Conservation (phyloP, 2,888 invertebrate species). For the Pheosia gnoma region DNA sequence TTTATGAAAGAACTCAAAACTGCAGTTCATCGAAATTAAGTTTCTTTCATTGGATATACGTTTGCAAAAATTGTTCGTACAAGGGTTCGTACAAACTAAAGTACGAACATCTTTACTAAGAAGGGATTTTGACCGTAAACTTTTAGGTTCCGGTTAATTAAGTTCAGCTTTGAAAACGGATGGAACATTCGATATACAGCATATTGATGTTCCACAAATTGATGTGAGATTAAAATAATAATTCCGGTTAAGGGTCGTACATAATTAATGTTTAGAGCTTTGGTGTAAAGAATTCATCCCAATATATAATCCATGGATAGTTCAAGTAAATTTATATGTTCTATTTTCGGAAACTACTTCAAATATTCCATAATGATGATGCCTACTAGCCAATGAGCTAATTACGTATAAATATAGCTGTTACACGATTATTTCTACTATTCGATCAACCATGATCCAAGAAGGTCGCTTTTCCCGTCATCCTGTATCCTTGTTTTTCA, state of each 20-base stretch:
- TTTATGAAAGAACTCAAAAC: too few species aligned
- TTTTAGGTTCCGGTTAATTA: not conserved
- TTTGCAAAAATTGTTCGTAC: not conserved
- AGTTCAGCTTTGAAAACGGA: not conserved
- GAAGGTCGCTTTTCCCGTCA: not conserved
- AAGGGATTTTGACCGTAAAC: not conserved
- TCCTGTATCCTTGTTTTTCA: not conserved
- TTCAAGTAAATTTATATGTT: too few species aligned
- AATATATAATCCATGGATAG: too few species aligned
- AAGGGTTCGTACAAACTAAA: not conserved
- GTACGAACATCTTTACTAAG: not conserved
- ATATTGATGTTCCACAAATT: not conserved
- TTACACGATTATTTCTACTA: too few species aligned
- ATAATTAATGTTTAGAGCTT: not conserved
- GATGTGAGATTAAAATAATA: not conserved
- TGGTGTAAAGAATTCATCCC: not conserved
- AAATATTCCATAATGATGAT: too few species aligned
- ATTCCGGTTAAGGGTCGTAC: not conserved
- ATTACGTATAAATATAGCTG: too few species aligned
- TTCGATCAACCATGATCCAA: not conserved
- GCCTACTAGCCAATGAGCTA: too few species aligned
- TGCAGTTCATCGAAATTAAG: too few species aligned
- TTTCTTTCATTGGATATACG: not conserved
- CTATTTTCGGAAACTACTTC: too few species aligned
- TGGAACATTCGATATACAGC: not conserved